Percentiles rank a stretch among this genome's conserved stretches.
Evolutionary conservation across 2,113 vertebrate genomes (phyloP).

Genomic region (Cinclus cinclus): DNA sequence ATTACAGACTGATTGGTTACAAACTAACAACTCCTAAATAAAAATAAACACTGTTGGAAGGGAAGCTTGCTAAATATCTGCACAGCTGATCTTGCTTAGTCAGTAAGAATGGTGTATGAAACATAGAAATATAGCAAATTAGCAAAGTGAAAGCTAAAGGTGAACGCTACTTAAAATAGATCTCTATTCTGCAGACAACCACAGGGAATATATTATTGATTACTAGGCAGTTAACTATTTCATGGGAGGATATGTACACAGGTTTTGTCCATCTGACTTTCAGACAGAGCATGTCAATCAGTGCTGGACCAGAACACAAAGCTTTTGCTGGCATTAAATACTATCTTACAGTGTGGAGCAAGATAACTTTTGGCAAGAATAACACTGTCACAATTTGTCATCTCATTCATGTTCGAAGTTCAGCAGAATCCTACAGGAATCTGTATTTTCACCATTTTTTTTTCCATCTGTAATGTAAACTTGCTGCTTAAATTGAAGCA

Average conservation of each 20-base stretch:
- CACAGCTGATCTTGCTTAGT: not conserved
- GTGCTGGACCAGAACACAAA: not conserved
- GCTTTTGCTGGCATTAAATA: not conserved
- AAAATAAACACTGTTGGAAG: not conserved
- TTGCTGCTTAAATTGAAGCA: not conserved
- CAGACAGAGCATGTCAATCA: not conserved
- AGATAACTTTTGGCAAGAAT: not conserved
- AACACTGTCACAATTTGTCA: not conserved
- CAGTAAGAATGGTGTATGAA: not conserved
- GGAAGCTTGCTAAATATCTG: not conserved
- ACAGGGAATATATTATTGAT: not conserved
- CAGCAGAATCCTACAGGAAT: not conserved
- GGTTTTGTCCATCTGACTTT: not conserved
- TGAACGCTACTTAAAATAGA: not conserved
- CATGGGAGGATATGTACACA: not conserved
- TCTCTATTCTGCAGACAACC: not conserved
- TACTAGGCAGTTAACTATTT: not conserved
- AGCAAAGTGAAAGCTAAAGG: not conserved
- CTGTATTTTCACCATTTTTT: not conserved
- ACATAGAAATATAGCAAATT: not conserved
- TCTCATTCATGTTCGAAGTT: not conserved
- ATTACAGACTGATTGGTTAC: not conserved
- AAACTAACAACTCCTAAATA: not conserved
- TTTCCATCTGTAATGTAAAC: not conserved
- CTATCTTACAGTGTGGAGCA: not conserved